Evolutionary conservation across 64 coral and sea anemone genomes (phyloP).

Genomic region (Stichodactyla helianthus): DNA sequence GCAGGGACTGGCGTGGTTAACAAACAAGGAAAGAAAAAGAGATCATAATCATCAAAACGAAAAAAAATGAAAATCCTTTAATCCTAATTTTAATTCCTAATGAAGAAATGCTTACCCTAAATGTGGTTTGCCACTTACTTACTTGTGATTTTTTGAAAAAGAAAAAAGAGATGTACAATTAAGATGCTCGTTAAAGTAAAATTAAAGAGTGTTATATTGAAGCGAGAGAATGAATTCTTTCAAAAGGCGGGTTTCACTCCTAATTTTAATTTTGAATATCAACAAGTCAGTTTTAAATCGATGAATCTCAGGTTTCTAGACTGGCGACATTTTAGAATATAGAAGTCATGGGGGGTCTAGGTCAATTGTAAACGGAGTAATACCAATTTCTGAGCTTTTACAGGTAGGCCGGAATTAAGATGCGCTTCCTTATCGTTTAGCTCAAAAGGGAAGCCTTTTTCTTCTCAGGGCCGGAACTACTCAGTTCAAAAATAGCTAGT

Average conservation of each 20-base stretch:
- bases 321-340: background rate
- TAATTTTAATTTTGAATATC: background rate
- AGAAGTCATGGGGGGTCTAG: background rate
- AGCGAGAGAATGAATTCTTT: background rate
- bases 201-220: background rate
- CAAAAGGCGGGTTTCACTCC: background rate
- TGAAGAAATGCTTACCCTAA: background rate
- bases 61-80: background rate
- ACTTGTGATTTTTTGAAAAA: background rate
- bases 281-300: background rate
- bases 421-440: too few relatives aligned
- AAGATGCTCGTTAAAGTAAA: background rate
- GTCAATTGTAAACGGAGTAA: background rate
- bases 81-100: background rate
- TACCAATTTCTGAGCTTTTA: too few relatives aligned
- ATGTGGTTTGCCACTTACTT: background rate
- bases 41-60: background rate
- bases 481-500: background rate
- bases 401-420: too few relatives aligned
- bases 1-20: conserved; percentile 1
- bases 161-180: background rate
- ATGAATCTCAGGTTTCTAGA: background rate
- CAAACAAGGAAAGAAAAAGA: conserved; percentile 12
- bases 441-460: background rate
- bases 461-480: background rate